Conservation (phyloP, 2,797 vertebrate species). For the Varecia variegata region DNA sequence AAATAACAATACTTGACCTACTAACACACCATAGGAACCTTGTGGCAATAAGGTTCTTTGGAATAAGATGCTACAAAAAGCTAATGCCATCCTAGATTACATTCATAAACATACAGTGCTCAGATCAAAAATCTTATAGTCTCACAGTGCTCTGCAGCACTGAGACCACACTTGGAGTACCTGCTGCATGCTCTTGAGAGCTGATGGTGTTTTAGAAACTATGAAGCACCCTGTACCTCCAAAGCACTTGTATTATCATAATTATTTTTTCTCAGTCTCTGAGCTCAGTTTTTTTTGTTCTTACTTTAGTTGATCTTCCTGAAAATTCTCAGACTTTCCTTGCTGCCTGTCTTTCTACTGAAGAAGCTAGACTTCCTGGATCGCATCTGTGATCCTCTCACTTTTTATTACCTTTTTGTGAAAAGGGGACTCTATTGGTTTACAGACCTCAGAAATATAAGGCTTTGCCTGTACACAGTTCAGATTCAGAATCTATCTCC, state of each 20-base stretch:
- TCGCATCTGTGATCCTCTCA: background rate
- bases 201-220: background rate
- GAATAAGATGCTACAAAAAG: background rate
- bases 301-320: constrained; percentile 14
- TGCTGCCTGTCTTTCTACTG: background rate
- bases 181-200: background rate
- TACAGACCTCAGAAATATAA: constrained; percentile 12
- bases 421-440: background rate
- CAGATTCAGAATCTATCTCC: background rate
- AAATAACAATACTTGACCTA: constrained; percentile 17
- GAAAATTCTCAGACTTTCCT: background rate
- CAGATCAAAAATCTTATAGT: background rate
- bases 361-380: background rate
- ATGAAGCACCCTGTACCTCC: background rate
- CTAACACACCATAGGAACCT: background rate
- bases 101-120: background rate
- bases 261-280: background rate
- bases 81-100: background rate
- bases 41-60: background rate
- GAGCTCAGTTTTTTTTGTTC: background rate
- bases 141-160: background rate
- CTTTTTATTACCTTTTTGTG: background rate
- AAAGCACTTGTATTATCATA: background rate
- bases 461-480: background rate
- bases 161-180: background rate